Conservation (phyloP, 1,140 invertebrate species). For the Pachypsylla venusta region DNA sequence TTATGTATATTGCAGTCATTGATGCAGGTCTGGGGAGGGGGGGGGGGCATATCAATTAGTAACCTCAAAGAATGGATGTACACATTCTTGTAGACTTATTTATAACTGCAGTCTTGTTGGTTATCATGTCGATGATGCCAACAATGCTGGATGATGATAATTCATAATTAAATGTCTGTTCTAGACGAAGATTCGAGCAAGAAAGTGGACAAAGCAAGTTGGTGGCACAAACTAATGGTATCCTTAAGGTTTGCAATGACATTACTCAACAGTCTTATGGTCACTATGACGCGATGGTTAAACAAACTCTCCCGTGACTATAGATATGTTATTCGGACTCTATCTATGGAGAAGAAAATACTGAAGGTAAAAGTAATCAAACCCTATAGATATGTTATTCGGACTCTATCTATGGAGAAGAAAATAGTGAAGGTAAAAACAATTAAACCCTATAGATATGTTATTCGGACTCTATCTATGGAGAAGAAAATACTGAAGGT, state of each 20-base stretch:
- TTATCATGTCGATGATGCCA: too few relatives aligned
- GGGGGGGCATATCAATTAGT: too few relatives aligned
- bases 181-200: background rate
- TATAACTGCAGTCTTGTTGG: too few relatives aligned
- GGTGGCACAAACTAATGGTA: conserved; percentile 15
- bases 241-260: conserved; percentile 42
- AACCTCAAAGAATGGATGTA: too few relatives aligned
- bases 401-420: conserved; percentile 60
- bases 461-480: conserved; percentile 56
- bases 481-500: conserved; percentile 79
- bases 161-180: background rate
- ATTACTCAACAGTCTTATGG: conserved; percentile 65
- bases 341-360: conserved; percentile 61
- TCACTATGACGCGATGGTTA: conserved; percentile 70
- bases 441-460: conserved; percentile 55
- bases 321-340: conserved; percentile 70
- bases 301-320: conserved; percentile 85
- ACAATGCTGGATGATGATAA: too few relatives aligned
- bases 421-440: conserved; percentile 59
- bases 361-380: conserved; percentile 49
- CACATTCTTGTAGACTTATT: too few relatives aligned
- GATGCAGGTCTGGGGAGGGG: too few relatives aligned
- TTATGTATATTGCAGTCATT: too few relatives aligned
- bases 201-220: background rate
- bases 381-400: conserved; percentile 74